Evolutionary conservation across 2,113 vertebrate species (phyloP), one percentile per base, ranked within the genome.

Genomic region (Balaeniceps rex): DNA sequence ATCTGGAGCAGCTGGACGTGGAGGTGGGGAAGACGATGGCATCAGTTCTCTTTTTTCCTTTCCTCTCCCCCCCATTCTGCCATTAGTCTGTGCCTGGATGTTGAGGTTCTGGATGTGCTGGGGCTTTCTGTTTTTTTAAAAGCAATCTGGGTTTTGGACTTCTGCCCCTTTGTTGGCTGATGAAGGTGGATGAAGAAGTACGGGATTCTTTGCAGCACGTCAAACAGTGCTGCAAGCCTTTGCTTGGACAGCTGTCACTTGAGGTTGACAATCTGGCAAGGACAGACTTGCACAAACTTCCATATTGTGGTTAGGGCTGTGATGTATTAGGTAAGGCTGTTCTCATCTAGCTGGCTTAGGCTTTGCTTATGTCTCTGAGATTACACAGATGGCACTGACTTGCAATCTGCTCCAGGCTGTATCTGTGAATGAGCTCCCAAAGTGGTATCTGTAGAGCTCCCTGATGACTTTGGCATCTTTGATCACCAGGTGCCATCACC

Each of bases 381-480:
- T 91, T 86, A 95, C 68, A 96, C 94, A 97, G 96, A 97, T 97
- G 96, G 94, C 91, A 91, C 87, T 86, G 71, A 94, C 87, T 96
- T 95, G 89, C 95, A 94, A 85, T 93, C 96, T 94, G 95, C 93
- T 97, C 75, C 82, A 88, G 84, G 93, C 87, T 96, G 11, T 94
- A 93, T 85, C 84, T 70, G 91, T 63, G 89, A 94, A 83, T 83
- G 70, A 95, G 82, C 75, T 93, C 94, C 89, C 89, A 77, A 83
- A 95, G 96, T 85, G 81, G 74, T 89, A 85, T 93, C 88, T 82
- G 16, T 66, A 94, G 83, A 94, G 47, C 36, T 96, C 95, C 52
- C 89, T 66, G 66, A 82, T 77, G 95, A 89, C 54, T 93, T 95
- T 77, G 87, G 54, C 87, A 95, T 95, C 89, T 95, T 95, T 96